Evolutionary conservation across 1,140 invertebrate species (phyloP), one percentile per base, ranked within the genome.

Genomic region (Halictus rubicundus): DNA sequence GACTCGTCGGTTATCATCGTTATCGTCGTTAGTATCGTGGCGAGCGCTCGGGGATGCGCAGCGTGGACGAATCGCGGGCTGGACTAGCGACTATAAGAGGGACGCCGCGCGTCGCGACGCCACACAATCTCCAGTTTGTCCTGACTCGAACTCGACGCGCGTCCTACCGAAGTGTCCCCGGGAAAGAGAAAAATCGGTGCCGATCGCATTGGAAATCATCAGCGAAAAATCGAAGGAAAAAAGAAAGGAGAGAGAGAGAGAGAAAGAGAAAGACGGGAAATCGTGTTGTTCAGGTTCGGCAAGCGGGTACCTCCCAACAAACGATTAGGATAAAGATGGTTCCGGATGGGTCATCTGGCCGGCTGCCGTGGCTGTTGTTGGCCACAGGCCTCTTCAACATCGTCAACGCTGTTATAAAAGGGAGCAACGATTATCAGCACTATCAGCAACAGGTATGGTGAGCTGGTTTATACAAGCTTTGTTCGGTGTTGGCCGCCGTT

Each of bases 31-130:
- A 42, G 59, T 64, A 49, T 69, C 14, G 57, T 61, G 19, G 46
- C 68, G 42, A 71, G 19, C 79, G 87, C 81, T 89, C 77, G 88
- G 88, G 90, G 89, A 89, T 90, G 89, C 89, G 89, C 88, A 88
- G 86, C 78, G 76, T 85, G 84, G 81, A 87, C 87, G 83, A 84
- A 87, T 83, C 88, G 88, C 85, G 88, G 60, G 39, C 73, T 71
- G 82, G 77, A 75, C 79, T 69, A 76, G 65, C 73, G 80, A 49
- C 78, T 92, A 91, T 91, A 92, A 91, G 90, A 90, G 89, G 87
- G 87, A 90, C 89, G 88, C 78, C 86, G 83, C 72, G 87, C 86
- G 89, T 90, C 88, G 88, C 90, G 89, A 89, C 90, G 90, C 85
- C 89, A 86, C 87, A 90, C 87, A 90, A 86, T 73, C 84, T 70